phyloP scores from a whole-genome alignment of 2,113 vertebrate species.

The Halichoerus grypus region DNA sequence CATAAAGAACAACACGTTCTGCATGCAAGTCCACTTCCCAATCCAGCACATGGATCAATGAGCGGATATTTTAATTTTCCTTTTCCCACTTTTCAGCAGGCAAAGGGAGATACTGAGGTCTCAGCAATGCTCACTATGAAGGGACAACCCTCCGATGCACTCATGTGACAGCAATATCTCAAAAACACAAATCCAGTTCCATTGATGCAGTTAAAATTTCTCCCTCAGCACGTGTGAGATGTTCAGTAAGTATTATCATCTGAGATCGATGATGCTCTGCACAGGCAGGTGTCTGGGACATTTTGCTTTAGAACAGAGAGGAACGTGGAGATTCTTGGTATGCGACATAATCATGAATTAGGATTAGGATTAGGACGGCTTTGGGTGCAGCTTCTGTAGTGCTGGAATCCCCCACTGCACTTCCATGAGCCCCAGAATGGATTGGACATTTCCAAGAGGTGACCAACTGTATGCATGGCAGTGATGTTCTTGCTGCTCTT shows the following conservation, averaged over 20 bases:
- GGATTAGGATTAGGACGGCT: accelerated
- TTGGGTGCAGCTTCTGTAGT: accelerated
- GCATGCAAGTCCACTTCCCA: too few species aligned
- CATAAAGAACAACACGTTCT: too few species aligned
- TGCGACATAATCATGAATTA: accelerated
- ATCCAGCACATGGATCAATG: accelerated
- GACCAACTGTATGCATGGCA: accelerated
- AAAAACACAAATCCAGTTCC: accelerated
- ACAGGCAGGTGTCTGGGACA: too few species aligned
- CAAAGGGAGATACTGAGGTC: background rate
- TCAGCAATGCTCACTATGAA: accelerated
- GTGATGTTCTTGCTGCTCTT: accelerated
- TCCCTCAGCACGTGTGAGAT: accelerated
- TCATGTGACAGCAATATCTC: accelerated
- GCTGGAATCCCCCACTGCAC: accelerated
- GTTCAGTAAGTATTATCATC: background rate
- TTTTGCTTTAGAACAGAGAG: background rate
- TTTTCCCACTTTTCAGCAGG: accelerated
- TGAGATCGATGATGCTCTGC: background rate
- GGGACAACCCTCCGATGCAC: accelerated
- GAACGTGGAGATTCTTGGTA: accelerated
- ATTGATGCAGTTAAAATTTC: too few species aligned
- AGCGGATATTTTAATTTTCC: background rate
- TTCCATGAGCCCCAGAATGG: accelerated
- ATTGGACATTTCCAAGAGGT: accelerated